A percentile compares a stretch with the other conserved stretches of the same genome.
Evolutionary conservation across 2,888 invertebrate species (phyloP).

Genomic region (Drosophila setosimentum): DNA sequence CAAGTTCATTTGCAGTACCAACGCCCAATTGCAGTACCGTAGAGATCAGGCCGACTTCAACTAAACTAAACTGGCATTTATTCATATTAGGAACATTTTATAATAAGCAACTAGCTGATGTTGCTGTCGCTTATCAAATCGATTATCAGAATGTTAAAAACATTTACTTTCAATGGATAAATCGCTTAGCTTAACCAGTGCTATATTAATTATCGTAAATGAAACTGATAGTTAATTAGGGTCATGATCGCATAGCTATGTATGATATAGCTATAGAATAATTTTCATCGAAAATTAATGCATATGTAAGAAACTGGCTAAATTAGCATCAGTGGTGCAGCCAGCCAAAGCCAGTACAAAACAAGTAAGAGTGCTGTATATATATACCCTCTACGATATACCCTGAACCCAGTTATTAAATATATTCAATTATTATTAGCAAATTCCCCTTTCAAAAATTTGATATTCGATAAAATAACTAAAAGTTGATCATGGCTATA

Average conservation of each 20-base stretch:
- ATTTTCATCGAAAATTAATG: not conserved
- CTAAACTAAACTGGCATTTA: not conserved
- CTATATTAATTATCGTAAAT: not conserved
- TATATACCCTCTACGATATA: too few relatives aligned
- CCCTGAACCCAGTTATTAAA: too few relatives aligned
- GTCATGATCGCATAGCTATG: not conserved
- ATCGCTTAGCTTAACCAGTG: not conserved
- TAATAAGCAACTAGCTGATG: not conserved
- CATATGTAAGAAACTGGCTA: not conserved
- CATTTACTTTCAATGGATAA: not conserved
- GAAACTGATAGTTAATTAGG: not conserved
- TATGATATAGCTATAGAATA: not conserved
- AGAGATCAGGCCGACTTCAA: not conserved
- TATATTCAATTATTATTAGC: too few relatives aligned
- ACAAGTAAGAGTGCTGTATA: too few relatives aligned
- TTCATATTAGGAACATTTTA: too few relatives aligned
- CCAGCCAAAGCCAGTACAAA: constrained; percentile 9
- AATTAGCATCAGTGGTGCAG: constrained; percentile 15
- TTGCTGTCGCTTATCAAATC: too few relatives aligned
- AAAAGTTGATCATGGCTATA: too few relatives aligned
- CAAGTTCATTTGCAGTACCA: constrained; percentile 17
- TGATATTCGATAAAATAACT: too few relatives aligned
- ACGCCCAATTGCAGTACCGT: not conserved
- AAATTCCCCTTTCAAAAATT: too few relatives aligned
- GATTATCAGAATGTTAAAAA: not conserved